Percentiles rank a stretch among this genome's conserved stretches.
phyloP scores from a whole-genome alignment of 2,888 invertebrate species.

The Opisthograptis luteolata region DNA sequence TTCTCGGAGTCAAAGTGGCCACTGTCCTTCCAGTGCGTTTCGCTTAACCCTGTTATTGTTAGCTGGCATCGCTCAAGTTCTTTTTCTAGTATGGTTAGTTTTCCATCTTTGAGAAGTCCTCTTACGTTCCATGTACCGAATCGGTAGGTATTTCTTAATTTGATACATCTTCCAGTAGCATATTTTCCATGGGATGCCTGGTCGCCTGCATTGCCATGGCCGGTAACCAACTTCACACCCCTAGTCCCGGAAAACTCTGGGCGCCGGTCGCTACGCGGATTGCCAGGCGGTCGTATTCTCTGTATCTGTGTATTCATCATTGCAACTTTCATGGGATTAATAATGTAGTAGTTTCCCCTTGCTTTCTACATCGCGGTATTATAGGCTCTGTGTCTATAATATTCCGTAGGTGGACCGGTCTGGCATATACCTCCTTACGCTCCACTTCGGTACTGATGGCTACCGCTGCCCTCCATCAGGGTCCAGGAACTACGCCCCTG shows the following conservation, averaged over 20 bases:
- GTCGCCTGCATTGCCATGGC: constrained; percentile 19
- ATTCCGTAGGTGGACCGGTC: neutral
- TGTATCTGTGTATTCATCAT: neutral
- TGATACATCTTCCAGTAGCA: constrained; percentile 3
- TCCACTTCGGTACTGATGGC: neutral
- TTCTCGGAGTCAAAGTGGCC: constrained; percentile 20
- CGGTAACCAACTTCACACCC: constrained; percentile 24
- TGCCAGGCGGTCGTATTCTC: neutral
- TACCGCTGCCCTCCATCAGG: neutral
- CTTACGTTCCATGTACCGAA: neutral
- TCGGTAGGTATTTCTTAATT: neutral
- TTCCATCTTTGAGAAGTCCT: neutral
- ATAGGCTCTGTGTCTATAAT: too few relatives aligned
- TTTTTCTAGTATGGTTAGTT: neutral
- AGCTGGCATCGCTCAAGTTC: constrained; percentile 1
- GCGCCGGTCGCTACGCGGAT: constrained; percentile 11
- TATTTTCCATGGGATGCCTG: constrained; percentile 5
- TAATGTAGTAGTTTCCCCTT: constrained; percentile 23
- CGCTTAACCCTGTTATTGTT: constrained; percentile 5
- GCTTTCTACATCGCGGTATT: constrained; percentile 17
- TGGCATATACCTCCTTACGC: neutral
- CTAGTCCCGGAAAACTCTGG: constrained; percentile 4
- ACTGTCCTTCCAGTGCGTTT: constrained; percentile 27
- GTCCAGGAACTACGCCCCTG: too few relatives aligned
- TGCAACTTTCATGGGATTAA: neutral